Evolutionary conservation across 2,113 vertebrate species (phyloP), one percentile per base, ranked within the genome.

Genomic region (Plotosus lineatus): DNA sequence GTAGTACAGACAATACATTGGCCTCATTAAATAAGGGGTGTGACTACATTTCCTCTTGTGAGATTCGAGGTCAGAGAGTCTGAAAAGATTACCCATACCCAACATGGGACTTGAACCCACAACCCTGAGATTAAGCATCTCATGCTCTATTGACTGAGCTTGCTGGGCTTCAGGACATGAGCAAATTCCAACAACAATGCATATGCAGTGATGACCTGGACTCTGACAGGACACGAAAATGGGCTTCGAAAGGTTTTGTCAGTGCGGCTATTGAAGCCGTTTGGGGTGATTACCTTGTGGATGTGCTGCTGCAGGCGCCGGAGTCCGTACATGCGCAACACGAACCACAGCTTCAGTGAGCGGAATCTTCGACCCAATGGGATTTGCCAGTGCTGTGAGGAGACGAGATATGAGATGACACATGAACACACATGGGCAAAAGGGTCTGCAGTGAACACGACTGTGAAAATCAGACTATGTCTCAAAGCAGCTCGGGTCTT

Each of bases 311-410:
- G 98, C 85, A 99, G 92, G 10, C 96, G 95, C 9, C 80, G 91
- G 72, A 97, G 89, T 0, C 98, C 98, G 0, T 96, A 98, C 90
- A 96, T 86, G 76, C 97, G 93, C 80, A 99, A 95, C 31, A 99
- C 97, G 77, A 99, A 99, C 98, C 98, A 99, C 89, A 99, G 83
- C 90, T 99, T 99, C 82, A 99, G 88, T 2, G 98, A 96, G 55
- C 97, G 96, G 86, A 99, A 99, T 84, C 97, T 90, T 79, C 98
- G 94, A 8, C 97, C 98, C 80, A 99, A 88, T 0, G 97, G 97
- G 78, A 99, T 95, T 87, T 98, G 96, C 98, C 98, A 99, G 81
- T 99, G 98, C 98, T 99, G 87, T 23, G 82, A 77, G 55, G 60
- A 36, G 40, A 86, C 28, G 19, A 58, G 73, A 77, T 83, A 26